These are phyloP conservation scores for Fringilla coelebs DNA, from an alignment of 2,797 vertebrate species.

Conservation along the genomic window DNA sequence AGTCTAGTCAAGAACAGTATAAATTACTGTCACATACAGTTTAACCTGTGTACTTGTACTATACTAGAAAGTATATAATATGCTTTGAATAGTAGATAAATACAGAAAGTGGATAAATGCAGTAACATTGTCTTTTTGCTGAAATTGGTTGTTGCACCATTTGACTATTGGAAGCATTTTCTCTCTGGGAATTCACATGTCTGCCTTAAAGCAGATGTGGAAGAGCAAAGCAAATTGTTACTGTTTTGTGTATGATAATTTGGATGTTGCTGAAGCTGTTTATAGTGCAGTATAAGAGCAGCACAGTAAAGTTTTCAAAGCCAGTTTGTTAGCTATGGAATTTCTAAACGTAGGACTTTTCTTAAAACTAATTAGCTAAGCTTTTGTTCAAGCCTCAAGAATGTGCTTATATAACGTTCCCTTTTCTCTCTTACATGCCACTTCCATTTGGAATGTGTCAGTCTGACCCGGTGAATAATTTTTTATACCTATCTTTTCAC, in stretches of 20 bases:
- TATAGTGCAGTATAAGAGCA: neutral
- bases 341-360: neutral
- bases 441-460: slow-evolving; percentile 25
- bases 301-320: neutral
- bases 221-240: neutral
- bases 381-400: neutral
- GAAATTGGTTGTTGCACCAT: neutral
- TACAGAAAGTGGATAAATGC: neutral
- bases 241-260: neutral
- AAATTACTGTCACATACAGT: neutral
- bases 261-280: neutral
- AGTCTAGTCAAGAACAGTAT: neutral
- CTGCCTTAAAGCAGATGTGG: neutral
- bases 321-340: neutral
- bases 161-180: neutral
- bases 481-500: neutral
- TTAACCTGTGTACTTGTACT: neutral
- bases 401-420: neutral
- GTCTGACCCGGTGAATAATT: slow-evolving; percentile 32
- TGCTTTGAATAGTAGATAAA: neutral
- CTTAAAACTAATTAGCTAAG: neutral
- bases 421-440: slow-evolving; percentile 13
- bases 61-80: neutral
- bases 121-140: neutral
- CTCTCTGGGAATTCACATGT: neutral